These are phyloP conservation scores for Tiliqua scincoides DNA, from an alignment of 2,113 vertebrate genomes.

Conservation along the genomic window DNA sequence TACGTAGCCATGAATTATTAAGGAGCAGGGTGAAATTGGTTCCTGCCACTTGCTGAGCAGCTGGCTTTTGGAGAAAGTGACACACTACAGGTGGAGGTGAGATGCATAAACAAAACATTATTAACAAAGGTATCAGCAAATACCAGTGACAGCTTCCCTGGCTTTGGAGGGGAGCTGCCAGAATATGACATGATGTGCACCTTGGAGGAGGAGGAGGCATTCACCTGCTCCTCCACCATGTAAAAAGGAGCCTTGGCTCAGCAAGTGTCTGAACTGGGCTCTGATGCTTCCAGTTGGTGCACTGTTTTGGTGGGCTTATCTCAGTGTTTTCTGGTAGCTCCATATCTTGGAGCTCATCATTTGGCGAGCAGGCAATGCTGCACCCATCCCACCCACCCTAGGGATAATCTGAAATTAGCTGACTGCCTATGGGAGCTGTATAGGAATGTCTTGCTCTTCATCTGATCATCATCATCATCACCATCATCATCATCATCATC, in stretches of 20 bases:
- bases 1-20: constrained; percentile 37
- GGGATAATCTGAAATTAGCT: no score
- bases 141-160: background rate
- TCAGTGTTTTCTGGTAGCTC: no score
- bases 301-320: no score
- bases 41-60: constrained; percentile 14
- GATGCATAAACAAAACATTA: background rate
- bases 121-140: background rate
- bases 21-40: constrained; percentile 17
- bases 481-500: no score
- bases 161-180: background rate
- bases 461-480: no score
- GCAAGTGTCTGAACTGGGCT: background rate
- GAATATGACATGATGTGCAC: background rate
- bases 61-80: constrained; percentile 12
- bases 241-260: background rate
- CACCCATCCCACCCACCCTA: no score
- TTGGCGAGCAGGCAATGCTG: no score
- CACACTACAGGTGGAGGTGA: background rate
- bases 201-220: background rate
- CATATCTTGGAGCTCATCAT: no score
- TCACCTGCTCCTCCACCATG: background rate
- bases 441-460: no score
- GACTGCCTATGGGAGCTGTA: no score
- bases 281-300: no score